Evolutionary conservation across 2,113 vertebrate species (phyloP), one percentile per base, ranked within the genome.

Genomic region (cat (Felis catus)): DNA sequence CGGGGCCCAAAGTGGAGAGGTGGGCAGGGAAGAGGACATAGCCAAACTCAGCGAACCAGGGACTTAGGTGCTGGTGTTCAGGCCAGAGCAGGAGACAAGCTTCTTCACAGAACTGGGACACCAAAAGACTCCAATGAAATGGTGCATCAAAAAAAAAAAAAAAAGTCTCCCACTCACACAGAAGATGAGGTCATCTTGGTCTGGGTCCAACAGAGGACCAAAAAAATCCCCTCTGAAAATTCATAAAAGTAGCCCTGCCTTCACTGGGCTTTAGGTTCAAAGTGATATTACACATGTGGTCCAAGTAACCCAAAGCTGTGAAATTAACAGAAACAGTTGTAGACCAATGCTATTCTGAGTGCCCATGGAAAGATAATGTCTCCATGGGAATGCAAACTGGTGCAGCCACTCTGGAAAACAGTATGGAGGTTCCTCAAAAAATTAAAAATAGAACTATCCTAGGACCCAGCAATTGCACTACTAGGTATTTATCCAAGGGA

Each of bases 181-280:
- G 74, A 94, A 93, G 51, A 85, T 89, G n/a, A 76, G 92, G 51
- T 31, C 25, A 27, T 96, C 73, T 63, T 83, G 76, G 31, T 12
- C 63, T 89, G 65, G 29, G 14, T 66, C 71, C 39, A 16, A 3
- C 5, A 19, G 19, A 94, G n/a, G 39, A 27, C 27, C 27, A 74
- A 93, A 89, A 91, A 48, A 48, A 9, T 71, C 23, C 45, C 21
- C 33, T 82, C 92, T 33, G 85, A 92, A 89, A 96, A 90, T 76
- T 78, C 8, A 0, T 80, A 89, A 92, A 13, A 74, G 15, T 1
- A 89, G 45, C 63, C 19, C 25, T 65, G 58, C 23, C 78, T 87
- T 91, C 53, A 65, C 41, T 51, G 41, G 27, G 33, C 36, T 36
- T 19, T 29, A 74, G 5, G 12, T 76, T 74, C 45, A 92, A 73